Base-by-base conservation (phyloP, 1,140 invertebrate species). In the Coenobita brevimanus region DNA sequence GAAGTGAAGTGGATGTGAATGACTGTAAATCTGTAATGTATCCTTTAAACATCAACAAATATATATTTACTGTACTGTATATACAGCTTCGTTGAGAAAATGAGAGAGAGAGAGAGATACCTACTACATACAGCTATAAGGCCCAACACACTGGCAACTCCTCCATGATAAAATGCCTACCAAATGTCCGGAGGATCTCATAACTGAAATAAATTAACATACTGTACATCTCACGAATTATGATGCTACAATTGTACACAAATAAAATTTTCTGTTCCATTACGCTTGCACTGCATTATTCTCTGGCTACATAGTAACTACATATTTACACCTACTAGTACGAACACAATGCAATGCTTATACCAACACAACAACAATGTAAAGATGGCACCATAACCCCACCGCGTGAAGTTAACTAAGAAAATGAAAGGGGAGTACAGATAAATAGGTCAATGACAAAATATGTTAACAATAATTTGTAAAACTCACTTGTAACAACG, bases 401-500 rank as follows among this genome's bases (percentile, higher is more conserved):
- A 87, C 64, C 76, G 79, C 57, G 71, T 21, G 46, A 73, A 75
- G 50, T 73, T 57, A 41, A 60, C 79, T 87, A 41, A 85, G 76
- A 80, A 80, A 46, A 60, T 38, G 46, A 17, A 50, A 50, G 71
- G 67, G 81, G 76, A 69, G 71, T 87, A 85, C 85, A 89, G 79
- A 89, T 89, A 89, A 82, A 78, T 76, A 82, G 79, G 79, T 89
- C 80, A 82, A 64, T 82, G 79, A 89, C 81, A 83, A 89, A 89
- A 83, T 82, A 82, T 82, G 79, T 89, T 89, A 89, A 89, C 87
- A 89, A 89, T 82, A 82, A 87, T 89, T 82, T 89, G 79, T 89
- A 89, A 89, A 89, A 89, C 73, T 84, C 81, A 89, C 88, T 71
- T 89, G 81, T 89, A 89, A 89, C 88, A 89, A 89, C 83, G 83